phyloP scores from a whole-genome alignment of 2,797 vertebrate species.

The Agapornis canus region DNA sequence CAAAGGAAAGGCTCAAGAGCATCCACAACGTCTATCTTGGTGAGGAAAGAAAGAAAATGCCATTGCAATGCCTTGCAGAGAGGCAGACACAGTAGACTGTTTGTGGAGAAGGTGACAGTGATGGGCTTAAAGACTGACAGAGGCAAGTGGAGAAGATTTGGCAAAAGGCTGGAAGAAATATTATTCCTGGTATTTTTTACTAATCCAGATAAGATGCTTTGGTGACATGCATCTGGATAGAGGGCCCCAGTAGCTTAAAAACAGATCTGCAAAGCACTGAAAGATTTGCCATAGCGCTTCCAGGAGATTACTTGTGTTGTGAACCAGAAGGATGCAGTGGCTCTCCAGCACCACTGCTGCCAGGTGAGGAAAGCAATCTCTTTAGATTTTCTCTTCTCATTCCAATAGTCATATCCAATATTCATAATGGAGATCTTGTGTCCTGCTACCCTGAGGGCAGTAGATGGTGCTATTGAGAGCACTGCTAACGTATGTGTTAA shows the following conservation, averaged over 20 bases:
- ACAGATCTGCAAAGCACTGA: background rate
- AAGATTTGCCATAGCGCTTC: background rate
- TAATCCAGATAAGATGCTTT: background rate
- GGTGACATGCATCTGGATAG: background rate
- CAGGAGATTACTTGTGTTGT: background rate
- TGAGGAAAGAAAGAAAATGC: background rate
- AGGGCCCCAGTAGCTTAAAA: background rate
- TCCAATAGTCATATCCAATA: background rate
- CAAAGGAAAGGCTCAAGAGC: background rate
- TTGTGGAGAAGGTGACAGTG: background rate
- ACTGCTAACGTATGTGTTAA: background rate
- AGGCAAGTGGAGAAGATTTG: background rate
- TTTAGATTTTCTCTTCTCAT: background rate
- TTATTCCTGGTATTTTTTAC: background rate
- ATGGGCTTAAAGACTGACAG: background rate
- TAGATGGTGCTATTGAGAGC: constrained; percentile 50
- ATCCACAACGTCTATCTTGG: background rate
- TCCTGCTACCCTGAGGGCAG: background rate
- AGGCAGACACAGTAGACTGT: background rate
- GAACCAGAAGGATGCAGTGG: background rate
- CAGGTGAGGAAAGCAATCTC: background rate
- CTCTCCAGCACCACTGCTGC: background rate
- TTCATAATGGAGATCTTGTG: background rate
- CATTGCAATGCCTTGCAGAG: background rate
- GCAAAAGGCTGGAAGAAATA: background rate